phyloP scores from a whole-genome alignment of 2,113 vertebrate species.

The Agapornis roseicollis region DNA sequence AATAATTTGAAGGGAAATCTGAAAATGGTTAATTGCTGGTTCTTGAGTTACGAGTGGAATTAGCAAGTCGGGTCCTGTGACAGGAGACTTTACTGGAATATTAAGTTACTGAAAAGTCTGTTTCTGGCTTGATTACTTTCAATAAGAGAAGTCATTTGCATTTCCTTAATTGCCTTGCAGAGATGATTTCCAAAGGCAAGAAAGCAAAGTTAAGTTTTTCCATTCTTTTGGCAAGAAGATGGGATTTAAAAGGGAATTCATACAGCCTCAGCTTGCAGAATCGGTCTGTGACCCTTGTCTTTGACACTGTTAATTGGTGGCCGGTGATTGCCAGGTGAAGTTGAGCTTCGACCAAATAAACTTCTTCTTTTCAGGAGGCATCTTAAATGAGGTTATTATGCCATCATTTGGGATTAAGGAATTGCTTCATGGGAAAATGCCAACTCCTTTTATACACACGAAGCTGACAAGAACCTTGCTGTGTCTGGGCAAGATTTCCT shows the following conservation, averaged over 20 bases:
- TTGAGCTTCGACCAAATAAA: conserved; percentile 60
- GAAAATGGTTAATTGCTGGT: conserved; percentile 59
- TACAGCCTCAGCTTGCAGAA: neutral
- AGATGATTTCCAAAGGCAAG: conserved; percentile 26
- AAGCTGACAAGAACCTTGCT: conserved; percentile 34
- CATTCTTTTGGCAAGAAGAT: neutral
- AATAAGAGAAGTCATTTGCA: conserved; percentile 38
- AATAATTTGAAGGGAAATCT: conserved; percentile 57
- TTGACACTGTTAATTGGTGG: conserved; percentile 51
- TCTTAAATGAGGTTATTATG: conserved; percentile 58
- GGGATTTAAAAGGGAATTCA: neutral
- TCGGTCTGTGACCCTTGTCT: conserved; percentile 34
- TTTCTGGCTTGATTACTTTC: conserved; percentile 40
- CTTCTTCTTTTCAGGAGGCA: conserved; percentile 37
- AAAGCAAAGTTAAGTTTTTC: conserved; percentile 25
- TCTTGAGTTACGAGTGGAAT: conserved; percentile 41
- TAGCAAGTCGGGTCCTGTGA: conserved; percentile 38
- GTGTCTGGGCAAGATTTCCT: conserved; percentile 41
- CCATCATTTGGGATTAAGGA: conserved; percentile 64
- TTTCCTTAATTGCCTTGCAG: conserved; percentile 48
- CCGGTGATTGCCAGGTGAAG: conserved; percentile 42
- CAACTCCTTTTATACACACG: conserved; percentile 39
- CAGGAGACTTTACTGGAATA: conserved; percentile 49
- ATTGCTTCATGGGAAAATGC: conserved; percentile 60
- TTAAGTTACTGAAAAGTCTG: conserved; percentile 53